These are phyloP conservation scores for Erynnis tages DNA, from an alignment of 2,888 invertebrate species.

Conservation along the genomic window DNA sequence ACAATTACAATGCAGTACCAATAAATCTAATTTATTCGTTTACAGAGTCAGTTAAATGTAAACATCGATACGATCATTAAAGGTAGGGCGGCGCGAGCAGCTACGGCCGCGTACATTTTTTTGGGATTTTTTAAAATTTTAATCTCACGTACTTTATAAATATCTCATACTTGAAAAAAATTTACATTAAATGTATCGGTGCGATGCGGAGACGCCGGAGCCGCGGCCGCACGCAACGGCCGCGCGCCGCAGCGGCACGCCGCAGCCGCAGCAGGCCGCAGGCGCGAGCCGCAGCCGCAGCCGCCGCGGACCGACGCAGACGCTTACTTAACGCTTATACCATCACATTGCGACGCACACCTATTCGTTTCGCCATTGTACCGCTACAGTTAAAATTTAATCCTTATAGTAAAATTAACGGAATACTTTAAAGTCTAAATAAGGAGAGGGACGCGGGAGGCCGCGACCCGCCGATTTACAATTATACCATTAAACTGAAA, in stretches of 20 bases:
- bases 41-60: conserved; percentile 72
- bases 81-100: conserved; percentile 34
- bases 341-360: conserved; percentile 74
- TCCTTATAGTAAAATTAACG: conserved; percentile 79
- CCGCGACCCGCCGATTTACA: conserved; percentile 42
- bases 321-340: conserved; percentile 41
- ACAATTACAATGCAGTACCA: conserved; percentile 72
- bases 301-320: conserved; percentile 27
- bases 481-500: conserved; percentile 73
- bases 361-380: conserved; percentile 71
- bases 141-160: conserved; percentile 79
- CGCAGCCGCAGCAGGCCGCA: conserved; percentile 38
- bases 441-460: conserved; percentile 46
- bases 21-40: conserved; percentile 79
- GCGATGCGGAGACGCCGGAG: conserved; percentile 54
- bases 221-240: conserved; percentile 47
- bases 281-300: conserved; percentile 25
- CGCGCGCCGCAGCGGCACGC: conserved; percentile 34
- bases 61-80: conserved; percentile 62
- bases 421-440: conserved; percentile 80
- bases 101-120: conserved; percentile 59
- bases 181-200: conserved; percentile 76
- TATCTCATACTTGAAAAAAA: conserved; percentile 80
- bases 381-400: conserved; percentile 69
- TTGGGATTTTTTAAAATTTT: conserved; percentile 64